Evolutionary conservation across 2,888 invertebrate genomes (phyloP).

Genomic region (Epiblema foenella): DNA sequence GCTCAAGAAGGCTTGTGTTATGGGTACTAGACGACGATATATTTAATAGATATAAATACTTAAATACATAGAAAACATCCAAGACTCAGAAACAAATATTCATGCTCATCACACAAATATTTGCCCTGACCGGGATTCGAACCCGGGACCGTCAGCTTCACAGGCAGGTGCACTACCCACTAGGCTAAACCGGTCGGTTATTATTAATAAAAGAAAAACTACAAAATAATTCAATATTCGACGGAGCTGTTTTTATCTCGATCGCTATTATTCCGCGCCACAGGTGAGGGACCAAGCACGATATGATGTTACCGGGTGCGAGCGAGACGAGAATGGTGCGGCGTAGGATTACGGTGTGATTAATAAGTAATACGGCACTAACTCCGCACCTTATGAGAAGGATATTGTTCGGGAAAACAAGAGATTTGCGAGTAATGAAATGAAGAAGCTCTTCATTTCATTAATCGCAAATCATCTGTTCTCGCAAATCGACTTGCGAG

Average conservation of each 20-base stretch:
- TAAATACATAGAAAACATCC: too few species aligned
- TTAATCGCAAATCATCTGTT: too few species aligned
- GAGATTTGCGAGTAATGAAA: constrained; percentile 16
- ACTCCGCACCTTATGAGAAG: constrained; percentile 17
- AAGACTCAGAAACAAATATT: too few species aligned
- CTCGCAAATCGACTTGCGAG: too few species aligned
- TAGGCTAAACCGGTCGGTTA: too few species aligned
- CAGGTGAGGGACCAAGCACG: constrained; percentile 36
- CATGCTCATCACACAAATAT: too few species aligned
- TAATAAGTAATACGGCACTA: constrained; percentile 51
- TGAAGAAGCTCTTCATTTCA: background rate
- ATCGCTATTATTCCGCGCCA: background rate
- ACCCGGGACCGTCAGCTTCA: too few species aligned
- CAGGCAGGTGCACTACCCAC: too few species aligned
- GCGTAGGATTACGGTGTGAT: constrained; percentile 35
- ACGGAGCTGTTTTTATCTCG: background rate
- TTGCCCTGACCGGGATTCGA: too few species aligned
- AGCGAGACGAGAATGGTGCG: constrained; percentile 3
- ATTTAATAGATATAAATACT: too few species aligned
- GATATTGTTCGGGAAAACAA: constrained; percentile 6
- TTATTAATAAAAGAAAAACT: background rate
- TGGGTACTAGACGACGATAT: too few species aligned
- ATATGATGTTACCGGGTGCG: constrained; percentile 24
- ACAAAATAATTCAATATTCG: background rate
- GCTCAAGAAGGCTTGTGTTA: too few species aligned